Percentiles rank a stretch among this genome's conserved stretches.
phyloP scores from a whole-genome alignment of 2,113 vertebrate genomes.

The Epinephelus moara region DNA sequence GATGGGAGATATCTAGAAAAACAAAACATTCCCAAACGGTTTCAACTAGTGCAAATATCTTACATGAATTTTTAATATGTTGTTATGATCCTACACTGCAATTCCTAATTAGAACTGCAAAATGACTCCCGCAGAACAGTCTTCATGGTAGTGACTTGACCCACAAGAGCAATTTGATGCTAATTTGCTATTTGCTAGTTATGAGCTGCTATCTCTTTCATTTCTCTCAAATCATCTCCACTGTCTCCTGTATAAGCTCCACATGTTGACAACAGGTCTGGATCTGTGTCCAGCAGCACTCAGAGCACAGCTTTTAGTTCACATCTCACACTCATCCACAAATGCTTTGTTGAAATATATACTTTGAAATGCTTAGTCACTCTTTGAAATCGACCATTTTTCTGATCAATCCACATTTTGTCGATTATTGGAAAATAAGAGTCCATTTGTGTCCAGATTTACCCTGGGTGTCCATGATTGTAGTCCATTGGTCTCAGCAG shows the following conservation, averaged over 20 bases:
- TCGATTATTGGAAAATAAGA: slow-evolving; percentile 56
- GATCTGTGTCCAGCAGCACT: slow-evolving; percentile 24
- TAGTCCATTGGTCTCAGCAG: slow-evolving; percentile 52
- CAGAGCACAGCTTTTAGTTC: slow-evolving; percentile 23
- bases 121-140: slow-evolving; percentile 78
- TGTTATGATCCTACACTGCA: slow-evolving; percentile 81
- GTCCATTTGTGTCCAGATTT: slow-evolving; percentile 53
- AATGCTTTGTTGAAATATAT: slow-evolving; percentile 69
- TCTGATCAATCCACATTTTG: slow-evolving; percentile 29
- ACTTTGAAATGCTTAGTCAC: slow-evolving; percentile 59
- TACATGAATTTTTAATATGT: slow-evolving; percentile 85
- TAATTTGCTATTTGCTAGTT: slow-evolving; percentile 81
- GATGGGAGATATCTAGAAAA: slow-evolving; percentile 76
- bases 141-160: slow-evolving; percentile 74
- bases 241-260: slow-evolving; percentile 40
- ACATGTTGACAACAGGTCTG: slow-evolving; percentile 33
- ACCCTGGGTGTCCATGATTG: slow-evolving; percentile 59
- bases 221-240: slow-evolving; percentile 46
- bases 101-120: slow-evolving; percentile 83
- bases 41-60: slow-evolving; percentile 85
- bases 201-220: slow-evolving; percentile 66
- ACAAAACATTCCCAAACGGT: slow-evolving; percentile 76
- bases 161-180: slow-evolving; percentile 82
- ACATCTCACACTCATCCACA: slow-evolving; percentile 29
- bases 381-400: slow-evolving; percentile 22